A percentile compares a stretch with the other conserved stretches of the same genome.
Evolutionary conservation across 2,888 invertebrate genomes (phyloP).

Genomic region (Elmis aenea): DNA sequence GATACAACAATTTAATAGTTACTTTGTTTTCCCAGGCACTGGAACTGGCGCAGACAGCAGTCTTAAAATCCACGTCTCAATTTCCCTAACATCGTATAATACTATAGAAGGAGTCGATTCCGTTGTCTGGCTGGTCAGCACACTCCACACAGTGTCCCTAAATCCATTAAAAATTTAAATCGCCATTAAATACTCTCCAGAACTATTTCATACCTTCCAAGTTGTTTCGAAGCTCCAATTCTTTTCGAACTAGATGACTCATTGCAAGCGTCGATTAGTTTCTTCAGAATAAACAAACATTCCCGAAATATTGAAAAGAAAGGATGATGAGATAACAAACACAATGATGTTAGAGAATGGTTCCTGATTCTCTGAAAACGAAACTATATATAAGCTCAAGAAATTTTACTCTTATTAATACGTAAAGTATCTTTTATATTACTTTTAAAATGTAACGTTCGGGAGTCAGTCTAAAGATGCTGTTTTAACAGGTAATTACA

Average conservation of each 20-base stretch:
- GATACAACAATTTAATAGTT: constrained; percentile 30
- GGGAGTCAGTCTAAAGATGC: too few species aligned
- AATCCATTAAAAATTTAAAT: neutral
- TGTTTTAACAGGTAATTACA: too few species aligned
- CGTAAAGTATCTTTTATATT: too few species aligned
- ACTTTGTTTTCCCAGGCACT: constrained; percentile 92
- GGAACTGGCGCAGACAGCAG: constrained; percentile 96
- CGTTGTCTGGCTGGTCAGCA: constrained; percentile 77
- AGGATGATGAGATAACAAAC: constrained; percentile 97
- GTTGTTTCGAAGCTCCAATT: constrained; percentile 83
- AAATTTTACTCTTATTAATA: too few species aligned
- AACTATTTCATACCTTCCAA: constrained; percentile 67
- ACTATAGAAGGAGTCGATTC: constrained; percentile 83
- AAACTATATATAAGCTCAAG: too few species aligned
- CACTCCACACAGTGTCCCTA: constrained; percentile 96
- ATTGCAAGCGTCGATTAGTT: constrained; percentile 96
- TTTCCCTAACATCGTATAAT: constrained; percentile 93
- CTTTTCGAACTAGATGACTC: constrained; percentile 85
- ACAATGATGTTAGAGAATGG: constrained; percentile 93
- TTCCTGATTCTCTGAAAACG: constrained; percentile 77
- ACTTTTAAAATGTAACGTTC: too few species aligned
- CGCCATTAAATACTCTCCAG: constrained; percentile 1
- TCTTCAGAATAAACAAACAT: constrained; percentile 92
- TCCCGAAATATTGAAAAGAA: constrained; percentile 98
- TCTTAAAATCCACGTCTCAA: constrained; percentile 98